Conservation (phyloP, 2,888 invertebrate species). For the Coelogynopora nodosa region DNA sequence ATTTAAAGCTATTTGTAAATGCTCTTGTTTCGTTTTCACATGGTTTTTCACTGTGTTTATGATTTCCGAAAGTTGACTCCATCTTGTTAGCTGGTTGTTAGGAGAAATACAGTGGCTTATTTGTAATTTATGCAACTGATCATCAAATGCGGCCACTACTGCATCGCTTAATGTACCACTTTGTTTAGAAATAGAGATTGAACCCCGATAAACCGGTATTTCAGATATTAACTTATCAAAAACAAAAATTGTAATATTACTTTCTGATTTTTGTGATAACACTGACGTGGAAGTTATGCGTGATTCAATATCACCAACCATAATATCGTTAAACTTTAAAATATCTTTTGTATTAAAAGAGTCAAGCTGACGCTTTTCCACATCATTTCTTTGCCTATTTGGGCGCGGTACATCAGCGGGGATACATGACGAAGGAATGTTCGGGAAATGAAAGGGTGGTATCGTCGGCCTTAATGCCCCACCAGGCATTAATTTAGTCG, state of each 20-base stretch:
- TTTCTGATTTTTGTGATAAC: not conserved
- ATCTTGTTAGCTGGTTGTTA: not conserved
- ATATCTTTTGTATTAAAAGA: not conserved
- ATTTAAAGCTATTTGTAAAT: not conserved
- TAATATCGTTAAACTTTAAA: not conserved
- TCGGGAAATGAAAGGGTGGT: not conserved
- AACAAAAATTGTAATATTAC: not conserved
- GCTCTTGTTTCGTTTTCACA: not conserved
- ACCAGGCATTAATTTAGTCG: not conserved
- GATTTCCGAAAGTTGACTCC: not conserved
- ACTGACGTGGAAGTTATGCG: not conserved
- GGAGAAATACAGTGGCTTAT: not conserved
- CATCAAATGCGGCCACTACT: not conserved
- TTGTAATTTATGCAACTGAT: not conserved
- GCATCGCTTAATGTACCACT: not conserved
- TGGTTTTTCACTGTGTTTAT: not conserved
- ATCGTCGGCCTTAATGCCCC: not conserved
- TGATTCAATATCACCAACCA: not conserved
- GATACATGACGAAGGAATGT: not conserved
- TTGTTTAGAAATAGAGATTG: not conserved
- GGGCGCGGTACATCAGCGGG: not conserved
- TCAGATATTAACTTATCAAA: not conserved
- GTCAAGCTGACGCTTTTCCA: not conserved
- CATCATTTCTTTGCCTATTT: not conserved
- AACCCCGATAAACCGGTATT: not conserved